Evolutionary conservation across 92 coral and sea anemone genomes (phyloP).

Genomic region (Porites cylindrica): DNA sequence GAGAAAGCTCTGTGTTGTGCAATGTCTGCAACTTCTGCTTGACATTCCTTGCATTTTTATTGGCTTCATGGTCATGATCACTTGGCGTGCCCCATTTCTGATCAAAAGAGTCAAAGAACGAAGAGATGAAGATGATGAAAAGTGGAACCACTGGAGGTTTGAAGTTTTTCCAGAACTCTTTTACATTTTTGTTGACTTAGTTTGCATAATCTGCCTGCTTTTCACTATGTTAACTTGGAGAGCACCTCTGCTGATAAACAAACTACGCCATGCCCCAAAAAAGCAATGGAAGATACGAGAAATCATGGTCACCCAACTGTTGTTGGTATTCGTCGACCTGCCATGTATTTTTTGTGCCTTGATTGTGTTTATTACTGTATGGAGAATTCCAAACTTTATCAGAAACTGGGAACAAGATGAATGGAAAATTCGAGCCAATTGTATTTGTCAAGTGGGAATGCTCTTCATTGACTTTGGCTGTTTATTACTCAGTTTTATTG

Average conservation of each 20-base stretch:
- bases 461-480: constrained; percentile 84
- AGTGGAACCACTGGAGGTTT: constrained; percentile 87
- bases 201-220: constrained; percentile 76
- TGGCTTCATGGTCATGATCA: constrained; percentile 76
- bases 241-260: constrained; percentile 72
- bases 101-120: constrained; percentile 53
- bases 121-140: constrained; percentile 32
- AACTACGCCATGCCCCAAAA: constrained; percentile 56
- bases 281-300: constrained; percentile 79
- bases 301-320: constrained; percentile 66
- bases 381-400: constrained; percentile 93
- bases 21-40: constrained; percentile 81
- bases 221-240: constrained; percentile 91
- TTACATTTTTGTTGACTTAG: constrained; percentile 77
- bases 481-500: constrained; percentile 67
- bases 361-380: constrained; percentile 79
- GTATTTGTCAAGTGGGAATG: constrained; percentile 78
- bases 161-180: constrained; percentile 78
- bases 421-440: constrained; percentile 82
- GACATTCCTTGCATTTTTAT: constrained; percentile 90
- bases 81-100: constrained; percentile 92
- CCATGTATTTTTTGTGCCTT: constrained; percentile 93
- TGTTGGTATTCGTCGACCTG: constrained; percentile 87
- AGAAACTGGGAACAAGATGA: constrained; percentile 80
- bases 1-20: constrained; percentile 79